These are phyloP conservation scores for Neoniphon sammara DNA, from an alignment of 2,797 vertebrate species.

Conservation along the genomic window DNA sequence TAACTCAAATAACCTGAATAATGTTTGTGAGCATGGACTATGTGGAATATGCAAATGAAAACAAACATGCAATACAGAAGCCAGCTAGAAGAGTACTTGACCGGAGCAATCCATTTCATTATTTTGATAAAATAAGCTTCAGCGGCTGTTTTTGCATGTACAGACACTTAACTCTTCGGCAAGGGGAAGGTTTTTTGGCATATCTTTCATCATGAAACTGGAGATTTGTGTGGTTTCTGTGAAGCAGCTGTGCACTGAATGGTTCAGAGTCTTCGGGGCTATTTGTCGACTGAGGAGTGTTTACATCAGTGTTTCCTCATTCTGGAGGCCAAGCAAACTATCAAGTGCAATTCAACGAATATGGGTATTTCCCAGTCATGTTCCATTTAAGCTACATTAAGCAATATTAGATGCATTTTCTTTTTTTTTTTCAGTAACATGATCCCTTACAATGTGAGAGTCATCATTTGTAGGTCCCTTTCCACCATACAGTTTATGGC, in stretches of 20 bases:
- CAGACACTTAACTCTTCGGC: conserved; percentile 24
- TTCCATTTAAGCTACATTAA: too few relatives aligned
- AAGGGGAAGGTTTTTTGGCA: conserved; percentile 7
- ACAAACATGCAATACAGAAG: neutral
- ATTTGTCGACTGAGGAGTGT: neutral
- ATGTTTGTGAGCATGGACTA: conserved; percentile 18
- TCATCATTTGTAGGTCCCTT: too few relatives aligned
- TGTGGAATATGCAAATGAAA: conserved; percentile 24
- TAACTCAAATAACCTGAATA: conserved; percentile 33
- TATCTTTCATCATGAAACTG: conserved; percentile 30
- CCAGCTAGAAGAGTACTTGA: conserved; percentile 11
- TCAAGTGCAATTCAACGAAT: neutral
- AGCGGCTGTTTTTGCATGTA: neutral
- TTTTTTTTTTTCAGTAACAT: too few relatives aligned
- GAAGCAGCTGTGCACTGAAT: conserved; percentile 22
- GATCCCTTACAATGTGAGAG: too few relatives aligned
- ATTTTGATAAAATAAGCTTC: conserved; percentile 11
- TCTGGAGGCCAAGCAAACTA: neutral
- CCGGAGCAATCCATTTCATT: conserved; percentile 17
- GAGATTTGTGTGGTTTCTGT: conserved; percentile 33
- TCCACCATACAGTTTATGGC: too few relatives aligned
- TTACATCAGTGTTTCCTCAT: conserved; percentile 2
- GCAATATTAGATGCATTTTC: too few relatives aligned
- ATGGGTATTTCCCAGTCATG: neutral
- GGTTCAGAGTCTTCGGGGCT: neutral